These are phyloP conservation scores for Trididemnum miniatum DNA, from an alignment of 23 tunicate genomes.

Conservation along the genomic window DNA sequence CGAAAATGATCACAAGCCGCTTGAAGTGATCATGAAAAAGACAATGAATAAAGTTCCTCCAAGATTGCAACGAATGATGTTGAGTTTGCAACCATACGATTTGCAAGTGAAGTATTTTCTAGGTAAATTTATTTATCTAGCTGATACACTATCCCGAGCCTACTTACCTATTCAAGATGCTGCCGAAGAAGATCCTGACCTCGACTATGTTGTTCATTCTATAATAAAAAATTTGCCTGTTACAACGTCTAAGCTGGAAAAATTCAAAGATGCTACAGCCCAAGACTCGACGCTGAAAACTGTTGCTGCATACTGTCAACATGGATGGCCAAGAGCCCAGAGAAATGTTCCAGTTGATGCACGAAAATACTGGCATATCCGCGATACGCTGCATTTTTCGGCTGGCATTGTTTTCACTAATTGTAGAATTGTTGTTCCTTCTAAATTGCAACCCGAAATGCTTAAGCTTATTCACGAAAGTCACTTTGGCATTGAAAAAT, in stretches of 20 bases:
- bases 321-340: background rate
- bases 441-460: constrained; percentile 38
- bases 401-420: constrained; percentile 26
- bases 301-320: background rate
- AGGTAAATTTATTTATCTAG: constrained; percentile 33
- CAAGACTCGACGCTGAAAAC: background rate
- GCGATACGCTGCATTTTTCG: constrained; percentile 23
- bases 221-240: background rate
- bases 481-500: too few relatives aligned
- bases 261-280: constrained; percentile 2
- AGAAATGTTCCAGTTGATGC: constrained; percentile 2
- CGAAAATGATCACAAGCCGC: constrained; percentile 51
- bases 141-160: constrained; percentile 55
- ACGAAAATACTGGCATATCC: constrained; percentile 18
- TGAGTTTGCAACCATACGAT: constrained; percentile 45
- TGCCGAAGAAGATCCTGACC: background rate
- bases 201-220: constrained; percentile 2
- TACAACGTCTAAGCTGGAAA: background rate
- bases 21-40: constrained; percentile 36
- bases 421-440: constrained; percentile 28
- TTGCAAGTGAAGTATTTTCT: constrained; percentile 20
- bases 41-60: constrained; percentile 38
- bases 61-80: constrained; percentile 40
- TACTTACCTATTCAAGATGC: constrained; percentile 1
- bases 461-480: too few relatives aligned